Evolutionary conservation across 2,797 vertebrate species (phyloP).

Genomic region (Galago senegalensis): DNA sequence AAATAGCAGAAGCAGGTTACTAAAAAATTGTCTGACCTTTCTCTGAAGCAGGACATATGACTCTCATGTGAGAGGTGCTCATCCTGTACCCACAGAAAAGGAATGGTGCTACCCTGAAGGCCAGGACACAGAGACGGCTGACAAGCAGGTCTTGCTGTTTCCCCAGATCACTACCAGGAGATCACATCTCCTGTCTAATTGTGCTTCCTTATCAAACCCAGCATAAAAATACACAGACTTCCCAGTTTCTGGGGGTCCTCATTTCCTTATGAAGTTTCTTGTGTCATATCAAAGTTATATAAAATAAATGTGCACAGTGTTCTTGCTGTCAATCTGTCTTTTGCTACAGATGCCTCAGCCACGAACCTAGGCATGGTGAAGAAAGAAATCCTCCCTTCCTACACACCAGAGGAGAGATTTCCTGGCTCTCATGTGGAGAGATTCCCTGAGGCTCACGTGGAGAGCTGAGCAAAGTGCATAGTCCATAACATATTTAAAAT

Average conservation of each 20-base stretch:
- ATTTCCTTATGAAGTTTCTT: not conserved
- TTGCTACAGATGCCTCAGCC: not conserved
- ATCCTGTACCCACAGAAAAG: not conserved
- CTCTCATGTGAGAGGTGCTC: not conserved
- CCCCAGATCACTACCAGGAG: no score
- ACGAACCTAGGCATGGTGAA: rapidly evolving
- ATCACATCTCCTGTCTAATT: no score
- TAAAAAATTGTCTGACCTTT: not conserved
- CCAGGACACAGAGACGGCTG: not conserved
- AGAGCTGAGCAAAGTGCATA: no score
- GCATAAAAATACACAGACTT: not conserved
- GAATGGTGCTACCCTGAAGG: not conserved
- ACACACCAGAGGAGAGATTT: not conserved
- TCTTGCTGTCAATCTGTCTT: not conserved
- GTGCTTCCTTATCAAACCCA: not conserved
- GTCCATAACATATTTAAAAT: not conserved
- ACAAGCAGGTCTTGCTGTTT: not conserved
- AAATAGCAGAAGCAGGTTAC: not conserved
- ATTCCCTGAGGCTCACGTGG: rapidly evolving
- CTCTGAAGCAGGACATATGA: no score
- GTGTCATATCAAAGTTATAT: not conserved
- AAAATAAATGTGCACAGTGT: not conserved
- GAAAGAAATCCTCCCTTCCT: not conserved
- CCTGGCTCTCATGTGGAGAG: no score
- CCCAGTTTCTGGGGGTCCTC: not conserved